phyloP scores from a whole-genome alignment of 2,113 vertebrate genomes.

The Callocephalon fimbriatum region DNA sequence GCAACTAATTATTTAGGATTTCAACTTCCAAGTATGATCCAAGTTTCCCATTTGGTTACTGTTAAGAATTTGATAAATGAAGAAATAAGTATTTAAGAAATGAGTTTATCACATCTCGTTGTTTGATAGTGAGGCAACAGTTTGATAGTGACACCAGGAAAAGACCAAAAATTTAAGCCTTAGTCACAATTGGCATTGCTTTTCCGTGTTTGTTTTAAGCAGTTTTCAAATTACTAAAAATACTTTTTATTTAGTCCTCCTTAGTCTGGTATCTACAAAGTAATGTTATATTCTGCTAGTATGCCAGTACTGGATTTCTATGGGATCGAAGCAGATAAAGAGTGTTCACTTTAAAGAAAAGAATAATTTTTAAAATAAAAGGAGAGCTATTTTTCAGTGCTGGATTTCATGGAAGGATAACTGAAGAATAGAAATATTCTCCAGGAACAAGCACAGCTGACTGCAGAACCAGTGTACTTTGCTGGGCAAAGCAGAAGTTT shows the following conservation, averaged over 20 bases:
- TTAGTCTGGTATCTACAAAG: not conserved
- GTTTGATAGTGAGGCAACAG: not conserved
- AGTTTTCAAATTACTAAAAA: not conserved
- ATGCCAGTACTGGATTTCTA: not conserved
- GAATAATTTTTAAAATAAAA: not conserved
- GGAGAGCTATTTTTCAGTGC: not conserved
- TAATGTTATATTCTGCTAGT: not conserved
- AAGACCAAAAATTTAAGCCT: not conserved
- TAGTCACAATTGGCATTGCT: not conserved
- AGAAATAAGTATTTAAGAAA: not conserved
- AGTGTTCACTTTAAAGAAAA: not conserved
- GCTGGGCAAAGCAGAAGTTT: not conserved
- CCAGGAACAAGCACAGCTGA: not conserved
- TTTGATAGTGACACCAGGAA: not conserved
- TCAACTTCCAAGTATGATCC: not conserved
- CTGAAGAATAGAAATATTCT: not conserved
- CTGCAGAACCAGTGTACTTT: not conserved
- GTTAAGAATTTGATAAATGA: not conserved
- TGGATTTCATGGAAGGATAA: not conserved
- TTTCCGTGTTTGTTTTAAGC: not conserved
- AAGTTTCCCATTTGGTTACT: not conserved
- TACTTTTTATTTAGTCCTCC: not conserved
- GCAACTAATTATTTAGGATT: not conserved
- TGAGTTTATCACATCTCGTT: not conserved
- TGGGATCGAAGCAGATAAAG: not conserved